These are phyloP conservation scores for Itoplectis maculator DNA, from an alignment of 2,888 invertebrate species.

Conservation along the genomic window DNA sequence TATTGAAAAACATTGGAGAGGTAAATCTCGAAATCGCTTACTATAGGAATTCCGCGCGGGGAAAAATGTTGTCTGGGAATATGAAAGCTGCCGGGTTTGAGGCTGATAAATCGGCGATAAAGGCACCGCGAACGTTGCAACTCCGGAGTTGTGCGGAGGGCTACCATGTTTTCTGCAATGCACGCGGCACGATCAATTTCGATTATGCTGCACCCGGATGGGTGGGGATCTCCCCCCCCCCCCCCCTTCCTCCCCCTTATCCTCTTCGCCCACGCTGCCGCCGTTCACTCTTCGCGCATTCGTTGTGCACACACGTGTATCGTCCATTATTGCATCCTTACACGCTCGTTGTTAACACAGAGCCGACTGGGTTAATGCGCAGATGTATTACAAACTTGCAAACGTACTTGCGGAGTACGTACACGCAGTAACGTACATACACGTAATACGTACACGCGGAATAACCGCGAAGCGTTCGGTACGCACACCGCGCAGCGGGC, in stretches of 20 bases:
- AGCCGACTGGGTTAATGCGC: slow-evolving; percentile 23
- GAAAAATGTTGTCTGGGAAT: not conserved
- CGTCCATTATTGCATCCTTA: slow-evolving; percentile 41
- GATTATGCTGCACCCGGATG: slow-evolving; percentile 31
- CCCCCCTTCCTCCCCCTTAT: no score
- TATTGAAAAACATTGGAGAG: not conserved
- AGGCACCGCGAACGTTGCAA: slow-evolving; percentile 19
- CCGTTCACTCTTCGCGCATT: not conserved
- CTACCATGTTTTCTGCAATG: slow-evolving; percentile 35
- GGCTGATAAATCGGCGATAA: slow-evolving; percentile 17
- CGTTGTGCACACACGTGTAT: slow-evolving; percentile 10
- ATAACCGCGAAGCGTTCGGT: not conserved
- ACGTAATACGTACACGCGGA: not conserved
- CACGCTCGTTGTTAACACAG: slow-evolving; percentile 30
- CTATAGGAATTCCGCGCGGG: not conserved
- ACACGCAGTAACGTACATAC: slow-evolving; percentile 17
- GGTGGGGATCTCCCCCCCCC: not conserved
- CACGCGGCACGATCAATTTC: slow-evolving; percentile 43
- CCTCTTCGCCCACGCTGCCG: not conserved
- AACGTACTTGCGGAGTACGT: slow-evolving; percentile 35
- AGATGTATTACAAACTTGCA: slow-evolving; percentile 43
- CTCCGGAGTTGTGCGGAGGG: not conserved
- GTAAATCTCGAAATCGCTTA: slow-evolving; percentile 15
- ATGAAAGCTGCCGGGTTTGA: not conserved
- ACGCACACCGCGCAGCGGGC: not conserved